Evolutionary conservation across 2,888 invertebrate species (phyloP), one percentile per base, ranked within the genome.

Genomic region (Lochmaea capreae): DNA sequence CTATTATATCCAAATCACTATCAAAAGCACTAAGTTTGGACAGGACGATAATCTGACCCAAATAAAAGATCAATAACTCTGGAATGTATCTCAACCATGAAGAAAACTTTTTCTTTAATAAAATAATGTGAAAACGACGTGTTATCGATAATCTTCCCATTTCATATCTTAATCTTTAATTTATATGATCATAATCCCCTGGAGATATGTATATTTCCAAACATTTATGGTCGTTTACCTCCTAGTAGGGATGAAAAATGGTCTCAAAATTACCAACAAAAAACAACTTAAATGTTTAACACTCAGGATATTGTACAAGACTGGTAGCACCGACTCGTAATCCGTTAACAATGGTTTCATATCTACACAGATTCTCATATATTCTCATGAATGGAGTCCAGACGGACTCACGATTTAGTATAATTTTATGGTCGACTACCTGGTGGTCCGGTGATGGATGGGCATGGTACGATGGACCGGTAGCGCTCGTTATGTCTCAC

Each of bases 401-500:
- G 84, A 84, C 83, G 81, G 83, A 83, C 82, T 83, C 85, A 85
- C 86, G 86, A 86, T 86, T 86, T 86, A 86, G 86, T 86, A 86
- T 86, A 86, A 86, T 86, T 86, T 86, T 86, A 86, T 85, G 84
- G 84, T 81, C 77, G 84, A 81, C 86, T 86, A 85, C 85, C 85
- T 85, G 86, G 86, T 86, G 86, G 86, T 86, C 86, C 81, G 74
- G 84, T 86, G 86, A 86, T 85, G 85, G 85, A 86, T 86, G 75
- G 70, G 65, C 61, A 68, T 65, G 72, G 68, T 71, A 61, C 65
- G 69, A 72, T 72, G 85, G 83, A 83, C 85, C 84, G 83, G 85
- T 85, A 84, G 85, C 84, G 82, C 84, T 83, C 83, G 83, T 84
- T 84, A 84, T 83, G 84, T 83, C 85, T 84, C 82, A 82, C 83